These are phyloP conservation scores for Arctocebus calabarensis DNA, from an alignment of 2,797 vertebrate genomes.

Conservation along the genomic window DNA sequence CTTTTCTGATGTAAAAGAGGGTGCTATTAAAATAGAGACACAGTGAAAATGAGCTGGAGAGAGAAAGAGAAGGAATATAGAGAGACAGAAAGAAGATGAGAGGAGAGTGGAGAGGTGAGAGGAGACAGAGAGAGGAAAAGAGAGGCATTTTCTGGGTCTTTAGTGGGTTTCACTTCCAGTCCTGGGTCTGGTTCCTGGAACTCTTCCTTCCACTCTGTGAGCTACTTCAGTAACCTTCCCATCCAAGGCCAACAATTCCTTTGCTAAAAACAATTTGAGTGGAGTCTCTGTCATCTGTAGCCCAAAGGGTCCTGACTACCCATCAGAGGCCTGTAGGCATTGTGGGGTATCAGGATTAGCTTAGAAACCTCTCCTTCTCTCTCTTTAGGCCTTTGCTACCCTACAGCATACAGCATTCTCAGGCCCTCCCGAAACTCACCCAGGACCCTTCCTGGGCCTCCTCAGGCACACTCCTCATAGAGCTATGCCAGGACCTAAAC, in stretches of 20 bases:
- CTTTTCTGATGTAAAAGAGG: conserved; percentile 63
- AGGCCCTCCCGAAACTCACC: not conserved
- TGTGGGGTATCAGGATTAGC: not conserved
- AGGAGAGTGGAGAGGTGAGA: not conserved
- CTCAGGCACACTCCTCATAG: not conserved
- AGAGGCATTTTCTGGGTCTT: not conserved
- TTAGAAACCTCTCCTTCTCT: not conserved
- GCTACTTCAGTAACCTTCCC: not conserved
- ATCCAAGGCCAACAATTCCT: not conserved
- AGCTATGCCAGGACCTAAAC: not conserved
- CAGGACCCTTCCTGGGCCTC: not conserved
- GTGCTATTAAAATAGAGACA: conserved; percentile 61
- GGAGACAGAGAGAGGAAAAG: not conserved
- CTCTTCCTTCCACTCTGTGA: not conserved
- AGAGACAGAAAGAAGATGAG: not conserved
- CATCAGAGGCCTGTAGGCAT: not conserved
- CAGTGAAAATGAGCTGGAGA: conserved; percentile 27
- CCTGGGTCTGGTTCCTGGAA: not conserved
- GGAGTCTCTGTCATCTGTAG: not conserved
- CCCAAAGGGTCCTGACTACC: not conserved
- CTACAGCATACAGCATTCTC: not conserved
- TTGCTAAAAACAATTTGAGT: conserved; percentile 14
- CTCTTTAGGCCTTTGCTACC: not conserved
- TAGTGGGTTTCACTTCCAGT: conserved; percentile 17
- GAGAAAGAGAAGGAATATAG: not conserved